Base-by-base conservation (phyloP, 2,888 invertebrate species). In the Lathronympha strigana region DNA sequence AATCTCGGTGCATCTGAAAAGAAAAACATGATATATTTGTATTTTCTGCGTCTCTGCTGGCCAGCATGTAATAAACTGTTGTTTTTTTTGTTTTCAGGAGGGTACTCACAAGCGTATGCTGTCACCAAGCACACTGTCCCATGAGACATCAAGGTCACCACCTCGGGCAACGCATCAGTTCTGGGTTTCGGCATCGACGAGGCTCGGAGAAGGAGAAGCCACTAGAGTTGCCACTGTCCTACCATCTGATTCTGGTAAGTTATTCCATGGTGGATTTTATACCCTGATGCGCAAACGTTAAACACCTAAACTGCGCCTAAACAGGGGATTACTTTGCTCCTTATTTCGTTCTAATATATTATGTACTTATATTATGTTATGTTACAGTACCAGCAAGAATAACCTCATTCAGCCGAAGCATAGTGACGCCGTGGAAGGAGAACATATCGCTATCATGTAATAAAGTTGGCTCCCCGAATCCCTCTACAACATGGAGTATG, bases 351-450 rank as follows among this genome's bases (percentile, higher is more conserved):
- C 6, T 25, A 25, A 25, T 25, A 25, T 25, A n/a, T n/a, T n/a
- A n/a, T n/a, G n/a, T n/a, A 4, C 4, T 17, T 9, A 17, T 17
- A 21, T 11, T 21, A 28, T 67, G 43, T 5, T 17, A 31, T 55
- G 11, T 57, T 88, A 63, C 92, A 93, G 97, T 97, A 66, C 96
- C 97, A 49, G 98, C 98, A 38, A 93, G 95, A 83, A 97, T 98
- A 81, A 96, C 97, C 2, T 97, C 97, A 54, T 98, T 98, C 86
- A 96, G 97, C 72, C 93, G 95, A 69, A 94, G 94, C 73, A 94
- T 96, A 70, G 93, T 95, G 28, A 95, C 95, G 4, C 97, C 97
- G 1, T 98, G 98, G 97, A 97, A 97, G 77, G 96, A 96, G 80
- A 95, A 97, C 75, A 94, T 98, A 38, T 94, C 94, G 28, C 86